A percentile compares a stretch with the other conserved stretches of the same genome.
Evolutionary conservation across 37 sponge, comb jelly and placozoan genomes (phyloP).

Genomic region (Beroe ovata): DNA sequence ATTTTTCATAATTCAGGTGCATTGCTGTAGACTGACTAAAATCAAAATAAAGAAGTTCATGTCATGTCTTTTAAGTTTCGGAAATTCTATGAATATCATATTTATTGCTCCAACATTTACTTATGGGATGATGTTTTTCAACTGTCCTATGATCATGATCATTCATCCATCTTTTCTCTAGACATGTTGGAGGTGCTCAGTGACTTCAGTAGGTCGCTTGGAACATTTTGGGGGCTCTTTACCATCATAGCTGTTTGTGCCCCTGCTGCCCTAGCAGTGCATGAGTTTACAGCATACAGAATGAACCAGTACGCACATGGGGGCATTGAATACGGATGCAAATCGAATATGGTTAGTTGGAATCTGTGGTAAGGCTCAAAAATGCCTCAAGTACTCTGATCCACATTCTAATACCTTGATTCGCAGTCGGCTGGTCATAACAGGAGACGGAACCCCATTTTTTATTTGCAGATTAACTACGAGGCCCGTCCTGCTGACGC

Average conservation of each 20-base stretch:
- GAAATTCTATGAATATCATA: too few relatives aligned
- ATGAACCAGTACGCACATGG: constrained; percentile 38
- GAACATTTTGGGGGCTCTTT: constrained; percentile 23
- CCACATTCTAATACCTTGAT: too few relatives aligned
- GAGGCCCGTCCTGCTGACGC: constrained; percentile 30
- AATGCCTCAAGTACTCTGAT: too few relatives aligned
- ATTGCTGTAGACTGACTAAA: too few relatives aligned
- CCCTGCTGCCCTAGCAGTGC: constrained; percentile 38
- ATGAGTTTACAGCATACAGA: constrained; percentile 30
- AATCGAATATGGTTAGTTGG: constrained; percentile 39
- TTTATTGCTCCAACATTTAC: too few relatives aligned
- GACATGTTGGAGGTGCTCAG: constrained; percentile 30
- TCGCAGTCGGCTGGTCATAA: too few relatives aligned
- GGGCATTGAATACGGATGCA: constrained; percentile 31
- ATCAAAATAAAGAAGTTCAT: too few relatives aligned
- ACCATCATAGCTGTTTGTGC: constrained; percentile 29
- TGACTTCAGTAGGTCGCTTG: constrained; percentile 20
- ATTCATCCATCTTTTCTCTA: background rate
- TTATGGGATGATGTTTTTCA: too few relatives aligned
- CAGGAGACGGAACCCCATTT: too few relatives aligned
- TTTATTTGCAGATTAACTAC: constrained; percentile 13
- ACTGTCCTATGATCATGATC: background rate
- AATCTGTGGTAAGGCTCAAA: too few relatives aligned
- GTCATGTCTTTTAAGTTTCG: too few relatives aligned
- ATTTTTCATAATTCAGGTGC: too few relatives aligned